Percentiles rank a stretch among this genome's conserved stretches.
These are phyloP conservation scores for Leucophenga maculata DNA, from an alignment of 2,888 invertebrate genomes.

Conservation along the genomic window DNA sequence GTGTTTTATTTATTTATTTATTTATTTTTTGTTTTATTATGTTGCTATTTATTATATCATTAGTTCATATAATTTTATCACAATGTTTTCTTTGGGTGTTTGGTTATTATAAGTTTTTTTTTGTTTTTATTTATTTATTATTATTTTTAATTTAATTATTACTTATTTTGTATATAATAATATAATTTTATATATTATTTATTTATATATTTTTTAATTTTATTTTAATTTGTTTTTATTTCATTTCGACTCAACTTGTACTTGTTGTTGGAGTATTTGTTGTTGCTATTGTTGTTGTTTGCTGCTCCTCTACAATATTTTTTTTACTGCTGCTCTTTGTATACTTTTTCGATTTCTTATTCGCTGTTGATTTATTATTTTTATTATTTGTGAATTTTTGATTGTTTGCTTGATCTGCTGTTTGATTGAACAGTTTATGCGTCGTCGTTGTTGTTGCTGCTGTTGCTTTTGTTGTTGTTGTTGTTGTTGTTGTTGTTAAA, in stretches of 20 bases:
- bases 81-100: background rate
- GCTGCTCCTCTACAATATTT: conserved; percentile 14
- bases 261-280: conserved; percentile 14
- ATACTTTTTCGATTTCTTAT: no score
- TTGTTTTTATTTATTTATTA: conserved; percentile 26
- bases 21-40: conserved; percentile 22
- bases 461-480: conserved; percentile 26
- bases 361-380: background rate
- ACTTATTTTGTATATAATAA: conserved; percentile 4
- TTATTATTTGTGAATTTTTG: background rate
- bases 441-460: conserved; percentile 35
- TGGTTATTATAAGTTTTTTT: conserved; percentile 25
- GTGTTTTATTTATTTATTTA: conserved; percentile 24
- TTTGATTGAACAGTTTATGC: no score
- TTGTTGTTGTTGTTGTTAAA: conserved; percentile 10
- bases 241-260: conserved; percentile 13
- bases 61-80: conserved; percentile 7
- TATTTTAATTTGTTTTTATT: background rate
- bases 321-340: no score
- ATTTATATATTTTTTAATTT: conserved; percentile 20
- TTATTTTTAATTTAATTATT: conserved; percentile 26
- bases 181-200: conserved; percentile 20
- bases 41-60: no score
- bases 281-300: conserved; percentile 31
- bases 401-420: conserved; percentile 7